Evolutionary conservation across 1,140 invertebrate genomes (phyloP).

Genomic region (Oedothorax gibbosus): DNA sequence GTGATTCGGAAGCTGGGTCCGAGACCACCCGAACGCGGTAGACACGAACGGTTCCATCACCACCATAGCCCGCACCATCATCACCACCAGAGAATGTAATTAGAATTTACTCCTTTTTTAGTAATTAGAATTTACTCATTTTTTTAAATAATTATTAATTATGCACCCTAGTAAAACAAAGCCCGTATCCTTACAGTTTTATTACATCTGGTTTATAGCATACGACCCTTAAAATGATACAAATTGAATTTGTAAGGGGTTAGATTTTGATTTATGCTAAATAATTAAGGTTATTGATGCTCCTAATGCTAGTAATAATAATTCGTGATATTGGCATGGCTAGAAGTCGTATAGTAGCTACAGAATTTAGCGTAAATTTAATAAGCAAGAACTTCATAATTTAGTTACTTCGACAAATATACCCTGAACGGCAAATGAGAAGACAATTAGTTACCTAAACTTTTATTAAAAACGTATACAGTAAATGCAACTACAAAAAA

Average conservation of each 20-base stretch:
- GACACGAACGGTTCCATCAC: constrained; percentile 47
- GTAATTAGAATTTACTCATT: neutral
- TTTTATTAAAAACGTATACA: no score
- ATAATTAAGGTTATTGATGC: no score
- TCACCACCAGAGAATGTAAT: constrained; percentile 55
- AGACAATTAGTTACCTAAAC: no score
- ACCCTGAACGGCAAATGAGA: no score
- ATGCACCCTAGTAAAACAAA: neutral
- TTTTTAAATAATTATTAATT: neutral
- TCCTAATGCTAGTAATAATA: no score
- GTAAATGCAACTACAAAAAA: no score
- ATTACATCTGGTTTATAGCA: neutral
- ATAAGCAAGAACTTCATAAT: no score
- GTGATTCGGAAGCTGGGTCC: constrained; percentile 60
- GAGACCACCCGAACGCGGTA: constrained; percentile 14
- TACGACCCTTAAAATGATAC: neutral
- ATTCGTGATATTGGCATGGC: no score
- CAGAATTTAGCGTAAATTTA: no score
- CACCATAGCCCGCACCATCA: constrained; percentile 41
- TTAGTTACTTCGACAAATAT: no score
- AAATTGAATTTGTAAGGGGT: neutral
- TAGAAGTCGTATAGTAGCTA: no score
- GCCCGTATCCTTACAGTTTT: neutral
- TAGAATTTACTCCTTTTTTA: neutral
- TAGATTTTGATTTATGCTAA: no score